These are phyloP conservation scores for Thecocarcelia acutangulata DNA, from an alignment of 2,888 invertebrate genomes.

Conservation along the genomic window DNA sequence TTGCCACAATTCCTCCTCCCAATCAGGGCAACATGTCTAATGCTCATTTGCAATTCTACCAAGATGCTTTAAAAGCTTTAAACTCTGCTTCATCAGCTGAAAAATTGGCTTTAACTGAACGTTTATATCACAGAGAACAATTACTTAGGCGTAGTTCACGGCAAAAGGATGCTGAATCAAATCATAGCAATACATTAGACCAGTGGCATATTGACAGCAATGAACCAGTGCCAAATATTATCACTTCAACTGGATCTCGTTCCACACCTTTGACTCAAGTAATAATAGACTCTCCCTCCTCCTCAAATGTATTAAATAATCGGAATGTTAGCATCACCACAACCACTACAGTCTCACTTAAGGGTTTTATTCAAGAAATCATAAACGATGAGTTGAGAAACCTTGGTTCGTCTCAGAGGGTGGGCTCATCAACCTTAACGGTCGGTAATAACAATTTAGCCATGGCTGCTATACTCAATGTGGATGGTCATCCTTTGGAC, in stretches of 20 bases:
- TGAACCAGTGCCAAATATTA: conserved; percentile 52
- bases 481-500: conserved; percentile 77
- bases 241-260: conserved; percentile 35
- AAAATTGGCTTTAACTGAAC: conserved; percentile 76
- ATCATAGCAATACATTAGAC: conserved; percentile 64
- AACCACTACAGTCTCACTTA: conserved; percentile 75
- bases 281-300: conserved; percentile 72
- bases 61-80: conserved; percentile 77
- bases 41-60: conserved; percentile 78
- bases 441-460: conserved; percentile 62
- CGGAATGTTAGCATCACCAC: conserved; percentile 71
- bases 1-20: conserved; percentile 73
- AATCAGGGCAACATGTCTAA: conserved; percentile 76
- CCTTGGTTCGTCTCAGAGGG: conserved; percentile 63
- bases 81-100: conserved; percentile 74
- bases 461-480: conserved; percentile 76
- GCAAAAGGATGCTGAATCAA: conserved; percentile 72
- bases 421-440: conserved; percentile 50
- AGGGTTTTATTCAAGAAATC: conserved; percentile 76
- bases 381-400: conserved; percentile 74
- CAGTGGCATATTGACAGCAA: conserved; percentile 64
- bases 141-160: conserved; percentile 75
- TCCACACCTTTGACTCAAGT: conserved; percentile 58
- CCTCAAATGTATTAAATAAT: conserved; percentile 70
- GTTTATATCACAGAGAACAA: conserved; percentile 76